These are phyloP conservation scores for Heliconius hermathena DNA, from an alignment of 1,140 invertebrate species.

Conservation along the genomic window DNA sequence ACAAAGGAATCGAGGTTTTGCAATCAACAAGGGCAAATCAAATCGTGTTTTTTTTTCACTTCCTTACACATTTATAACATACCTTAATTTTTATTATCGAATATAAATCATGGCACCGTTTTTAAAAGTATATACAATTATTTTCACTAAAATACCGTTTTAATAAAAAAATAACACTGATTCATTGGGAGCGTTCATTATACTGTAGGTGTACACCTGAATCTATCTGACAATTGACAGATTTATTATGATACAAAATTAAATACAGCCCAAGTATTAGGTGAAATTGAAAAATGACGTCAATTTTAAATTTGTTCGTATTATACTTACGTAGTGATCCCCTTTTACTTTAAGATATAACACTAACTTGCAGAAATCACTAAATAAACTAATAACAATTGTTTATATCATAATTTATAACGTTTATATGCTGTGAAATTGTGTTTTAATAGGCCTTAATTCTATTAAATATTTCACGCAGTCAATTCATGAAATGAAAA, in stretches of 20 bases:
- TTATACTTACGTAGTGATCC: constrained; percentile 76
- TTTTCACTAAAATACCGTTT: constrained; percentile 35
- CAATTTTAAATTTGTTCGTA: constrained; percentile 55
- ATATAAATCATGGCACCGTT: constrained; percentile 58
- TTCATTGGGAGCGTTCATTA: constrained; percentile 43
- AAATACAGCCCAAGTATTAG: constrained; percentile 21
- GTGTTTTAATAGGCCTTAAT: constrained; percentile 59
- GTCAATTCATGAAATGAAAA: constrained; percentile 64
- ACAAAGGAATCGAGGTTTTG: constrained; percentile 78
- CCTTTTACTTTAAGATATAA: constrained; percentile 65
- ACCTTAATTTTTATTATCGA: constrained; percentile 46
- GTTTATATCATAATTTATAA: constrained; percentile 9
- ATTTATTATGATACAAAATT: constrained; percentile 62
- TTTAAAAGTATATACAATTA: constrained; percentile 44
- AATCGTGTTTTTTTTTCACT: constrained; percentile 65
- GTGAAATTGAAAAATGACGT: constrained; percentile 21
- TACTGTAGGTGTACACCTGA: constrained; percentile 44
- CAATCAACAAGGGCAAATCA: constrained; percentile 73
- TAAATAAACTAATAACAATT: constrained; percentile 34
- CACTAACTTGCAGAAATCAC: constrained; percentile 54
- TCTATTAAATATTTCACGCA: constrained; percentile 61
- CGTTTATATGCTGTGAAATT: constrained; percentile 55
- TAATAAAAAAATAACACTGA: constrained; percentile 38
- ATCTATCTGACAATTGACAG: constrained; percentile 69
- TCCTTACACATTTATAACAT: constrained; percentile 48